Percentiles rank a stretch among this genome's conserved stretches.
Evolutionary conservation across 1,140 invertebrate species (phyloP).

Genomic region (Copidosoma floridanum): DNA sequence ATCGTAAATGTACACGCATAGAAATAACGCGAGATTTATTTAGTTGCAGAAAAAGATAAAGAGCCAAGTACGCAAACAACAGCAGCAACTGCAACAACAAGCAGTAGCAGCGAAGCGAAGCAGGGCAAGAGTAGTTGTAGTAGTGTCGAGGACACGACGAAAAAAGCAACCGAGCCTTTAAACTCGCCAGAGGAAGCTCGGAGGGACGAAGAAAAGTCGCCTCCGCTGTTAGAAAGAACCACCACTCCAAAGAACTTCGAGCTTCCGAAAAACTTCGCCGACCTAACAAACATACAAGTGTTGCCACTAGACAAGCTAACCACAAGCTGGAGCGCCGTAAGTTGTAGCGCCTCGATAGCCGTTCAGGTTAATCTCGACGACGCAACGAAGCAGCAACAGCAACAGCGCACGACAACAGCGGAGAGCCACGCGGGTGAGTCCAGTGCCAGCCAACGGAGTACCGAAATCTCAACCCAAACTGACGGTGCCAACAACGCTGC

Average conservation of each 20-base stretch:
- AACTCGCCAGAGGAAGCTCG: slow-evolving; percentile 24
- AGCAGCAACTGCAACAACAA: not conserved
- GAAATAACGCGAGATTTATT: too few species aligned
- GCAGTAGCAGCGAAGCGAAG: slow-evolving; percentile 18
- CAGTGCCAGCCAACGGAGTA: slow-evolving; percentile 29
- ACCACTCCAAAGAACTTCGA: slow-evolving; percentile 41
- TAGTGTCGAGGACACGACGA: slow-evolving; percentile 10
- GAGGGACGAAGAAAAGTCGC: slow-evolving; percentile 22
- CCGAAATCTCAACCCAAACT: slow-evolving; percentile 59
- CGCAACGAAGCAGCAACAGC: slow-evolving; percentile 28
- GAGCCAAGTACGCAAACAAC: not conserved
- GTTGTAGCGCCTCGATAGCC: slow-evolving; percentile 59
- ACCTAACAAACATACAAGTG: slow-evolving; percentile 47
- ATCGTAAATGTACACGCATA: too few species aligned
- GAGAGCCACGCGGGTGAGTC: slow-evolving; percentile 4
- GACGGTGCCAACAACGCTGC: too few species aligned
- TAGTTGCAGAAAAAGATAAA: not conserved
- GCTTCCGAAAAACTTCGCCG: slow-evolving; percentile 48
- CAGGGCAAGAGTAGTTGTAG: slow-evolving; percentile 5
- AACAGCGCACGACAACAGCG: not conserved
- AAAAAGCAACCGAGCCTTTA: slow-evolving; percentile 17
- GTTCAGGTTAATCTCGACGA: slow-evolving; percentile 61
- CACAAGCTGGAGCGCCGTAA: slow-evolving; percentile 50
- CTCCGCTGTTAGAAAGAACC: slow-evolving; percentile 26
- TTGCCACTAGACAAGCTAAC: slow-evolving; percentile 51